Evolutionary conservation across 2,113 vertebrate genomes (phyloP).

Genomic region (Tachysurus vachellii): DNA sequence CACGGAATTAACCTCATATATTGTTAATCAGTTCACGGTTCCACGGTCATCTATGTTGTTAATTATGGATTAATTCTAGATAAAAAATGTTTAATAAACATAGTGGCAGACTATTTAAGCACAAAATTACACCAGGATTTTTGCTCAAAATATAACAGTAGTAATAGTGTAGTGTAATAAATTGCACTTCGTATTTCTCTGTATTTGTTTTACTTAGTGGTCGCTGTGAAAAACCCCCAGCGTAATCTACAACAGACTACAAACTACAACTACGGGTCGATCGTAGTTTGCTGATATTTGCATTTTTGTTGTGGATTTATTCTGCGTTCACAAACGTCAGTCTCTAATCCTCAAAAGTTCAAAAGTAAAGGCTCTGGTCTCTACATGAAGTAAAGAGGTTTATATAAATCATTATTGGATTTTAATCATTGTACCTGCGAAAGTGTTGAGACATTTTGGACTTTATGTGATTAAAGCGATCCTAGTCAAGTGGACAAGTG

Average conservation of each 20-base stretch:
- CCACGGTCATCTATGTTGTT: not conserved
- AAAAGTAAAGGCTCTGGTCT: not conserved
- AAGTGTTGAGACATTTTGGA: not conserved
- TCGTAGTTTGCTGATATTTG: not conserved
- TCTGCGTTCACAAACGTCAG: not conserved
- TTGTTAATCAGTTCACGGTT: not conserved
- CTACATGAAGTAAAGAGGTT: too few species aligned
- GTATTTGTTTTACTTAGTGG: not conserved
- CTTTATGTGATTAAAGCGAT: not conserved
- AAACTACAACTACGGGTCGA: not conserved
- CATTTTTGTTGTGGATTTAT: not conserved
- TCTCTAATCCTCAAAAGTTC: not conserved
- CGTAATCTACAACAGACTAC: not conserved
- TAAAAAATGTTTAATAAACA: not conserved
- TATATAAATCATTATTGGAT: too few species aligned
- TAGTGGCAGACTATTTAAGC: not conserved
- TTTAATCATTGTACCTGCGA: not conserved
- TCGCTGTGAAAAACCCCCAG: not conserved
- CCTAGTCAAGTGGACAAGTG: not conserved
- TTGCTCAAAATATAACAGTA: not conserved
- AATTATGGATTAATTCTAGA: not conserved
- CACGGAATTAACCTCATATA: not conserved
- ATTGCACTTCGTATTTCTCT: not conserved
- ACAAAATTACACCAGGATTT: not conserved
- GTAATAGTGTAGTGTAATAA: not conserved